These are phyloP conservation scores for Gavialis gangeticus DNA, from an alignment of 2,113 vertebrate species.

Conservation along the genomic window DNA sequence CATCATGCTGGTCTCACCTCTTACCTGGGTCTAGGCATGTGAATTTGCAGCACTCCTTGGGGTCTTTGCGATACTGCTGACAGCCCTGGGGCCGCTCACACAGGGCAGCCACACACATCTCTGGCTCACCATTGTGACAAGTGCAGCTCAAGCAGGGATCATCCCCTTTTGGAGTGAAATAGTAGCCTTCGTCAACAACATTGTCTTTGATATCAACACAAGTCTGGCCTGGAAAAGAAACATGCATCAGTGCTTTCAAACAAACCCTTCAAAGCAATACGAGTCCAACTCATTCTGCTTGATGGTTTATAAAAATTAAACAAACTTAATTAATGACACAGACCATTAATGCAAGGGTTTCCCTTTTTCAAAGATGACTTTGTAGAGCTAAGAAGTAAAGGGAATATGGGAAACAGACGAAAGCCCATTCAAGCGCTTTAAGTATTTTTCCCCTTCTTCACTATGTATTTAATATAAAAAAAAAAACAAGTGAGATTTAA, in stretches of 20 bases:
- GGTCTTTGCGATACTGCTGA: slow-evolving; percentile 95
- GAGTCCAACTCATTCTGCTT: no score
- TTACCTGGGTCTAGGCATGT: slow-evolving; percentile 95
- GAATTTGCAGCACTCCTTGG: slow-evolving; percentile 99
- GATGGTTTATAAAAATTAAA: no score
- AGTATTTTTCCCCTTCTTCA: accelerated
- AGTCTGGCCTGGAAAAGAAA: slow-evolving; percentile 87
- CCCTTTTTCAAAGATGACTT: no score
- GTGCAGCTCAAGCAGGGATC: slow-evolving; percentile 98
- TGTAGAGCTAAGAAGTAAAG: background rate
- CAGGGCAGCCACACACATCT: slow-evolving; percentile 97
- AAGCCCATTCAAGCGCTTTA: background rate
- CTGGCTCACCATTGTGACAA: slow-evolving; percentile 94
- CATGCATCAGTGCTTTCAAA: background rate
- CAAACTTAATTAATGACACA: no score
- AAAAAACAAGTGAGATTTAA: background rate
- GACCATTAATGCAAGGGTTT: no score
- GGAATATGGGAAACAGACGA: background rate
- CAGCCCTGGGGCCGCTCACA: slow-evolving; percentile 96
- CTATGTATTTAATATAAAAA: background rate
- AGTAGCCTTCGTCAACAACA: slow-evolving; percentile 95
- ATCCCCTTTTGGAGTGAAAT: slow-evolving; percentile 97
- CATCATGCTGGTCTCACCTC: background rate
- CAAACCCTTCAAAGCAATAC: background rate
- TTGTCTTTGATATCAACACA: slow-evolving; percentile 99